Base-by-base conservation (phyloP, 2,113 vertebrate species). In the Seriola rivoliana region DNA sequence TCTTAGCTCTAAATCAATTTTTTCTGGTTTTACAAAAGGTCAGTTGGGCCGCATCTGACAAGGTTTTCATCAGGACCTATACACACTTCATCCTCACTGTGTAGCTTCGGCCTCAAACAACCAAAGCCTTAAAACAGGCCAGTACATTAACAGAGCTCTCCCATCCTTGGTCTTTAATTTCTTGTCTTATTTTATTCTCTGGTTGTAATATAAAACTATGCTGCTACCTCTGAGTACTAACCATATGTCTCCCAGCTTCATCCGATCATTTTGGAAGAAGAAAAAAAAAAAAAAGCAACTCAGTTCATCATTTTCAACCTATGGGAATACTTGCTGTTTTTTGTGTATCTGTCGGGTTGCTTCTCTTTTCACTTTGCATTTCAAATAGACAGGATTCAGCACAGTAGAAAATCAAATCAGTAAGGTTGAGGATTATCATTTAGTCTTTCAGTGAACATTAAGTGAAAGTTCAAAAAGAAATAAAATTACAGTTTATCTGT, bases 1-100 rank as follows among this genome's bases (percentile, higher is more conserved):
- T 54, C 59, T 64, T 4, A 69, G 13, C 57, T 80, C 65, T 8
- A 8, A 68, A 82, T 76, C 52, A 38, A 67, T 71, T 72, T 36
- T 36, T 75, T 42, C 42, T 38, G 42, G 8, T 72, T 78, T 64
- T 71, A 25, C 40, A 54, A 77, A 88, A 88, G 84, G 78, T 85
- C 82, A 87, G 34, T 60, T 66, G 78, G 52, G 75, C 57, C 36
- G 50, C 70, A 60, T 70, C 63, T 73, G 71, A 75, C 64, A 64
- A 36, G 32, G 23, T 40, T 82, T 88, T 80, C 75, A 77, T 55
- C 63, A 60, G 19, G 8, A 71, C 71, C 63, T 59, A 42, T 42
- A 23, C 23, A 52, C 42, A 55, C 32, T 32, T 60, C 44, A 36
- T 48, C 54, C n/a, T 58, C 7, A 8, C 13, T 63, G 40, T 42